Base-by-base conservation (phyloP, 2,888 invertebrate species). In the Acholoe squamosa region DNA sequence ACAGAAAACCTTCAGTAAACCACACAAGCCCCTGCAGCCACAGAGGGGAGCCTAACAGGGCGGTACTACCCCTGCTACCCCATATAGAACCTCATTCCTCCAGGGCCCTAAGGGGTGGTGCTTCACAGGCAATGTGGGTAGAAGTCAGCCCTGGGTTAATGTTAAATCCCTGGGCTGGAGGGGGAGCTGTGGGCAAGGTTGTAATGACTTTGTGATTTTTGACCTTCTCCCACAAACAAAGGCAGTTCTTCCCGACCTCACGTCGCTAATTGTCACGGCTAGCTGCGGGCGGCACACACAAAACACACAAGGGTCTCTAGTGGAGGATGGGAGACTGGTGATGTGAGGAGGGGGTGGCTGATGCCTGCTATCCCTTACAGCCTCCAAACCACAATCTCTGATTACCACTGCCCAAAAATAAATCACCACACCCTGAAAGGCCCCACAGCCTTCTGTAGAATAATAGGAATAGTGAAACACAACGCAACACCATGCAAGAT, bases 121-220 rank as follows among this genome's bases (percentile, higher is more conserved):
- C 5, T 3, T 7, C 10, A 43, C 43, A 43, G 10, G 43, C 3
- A 3, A 43, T 3, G 43, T 7, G 43, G 61, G 61, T 61, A 61
- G 7, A 61, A 61, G 61, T 61, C 61, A 61, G 61, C 61, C 14
- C 14, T n/a, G 71, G 71, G 71, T 25, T 71, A 61, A 61, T 61
- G 71, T 71, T n/a, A 31, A 71, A 5, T 61, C 61, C n/a, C 22
- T 61, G 61, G 71, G 71, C 28, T 71, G 25, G 28, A 28, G 71
- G 71, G 5, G 19, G 71, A 31, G 71, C 71, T 28, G 71, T 28
- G 61, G 61, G 61, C 61, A n/a, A 61, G 61, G 71, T 28, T 28
- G 71, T 71, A 71, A 71, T 71, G 71, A 71, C 28, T 71, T 43
- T 71, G 71, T 84, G 84, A 84, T 84, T 84, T 84, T 84, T 84